Base-by-base conservation (phyloP, 2,113 vertebrate species). In the Pelmatolapia mariae region DNA sequence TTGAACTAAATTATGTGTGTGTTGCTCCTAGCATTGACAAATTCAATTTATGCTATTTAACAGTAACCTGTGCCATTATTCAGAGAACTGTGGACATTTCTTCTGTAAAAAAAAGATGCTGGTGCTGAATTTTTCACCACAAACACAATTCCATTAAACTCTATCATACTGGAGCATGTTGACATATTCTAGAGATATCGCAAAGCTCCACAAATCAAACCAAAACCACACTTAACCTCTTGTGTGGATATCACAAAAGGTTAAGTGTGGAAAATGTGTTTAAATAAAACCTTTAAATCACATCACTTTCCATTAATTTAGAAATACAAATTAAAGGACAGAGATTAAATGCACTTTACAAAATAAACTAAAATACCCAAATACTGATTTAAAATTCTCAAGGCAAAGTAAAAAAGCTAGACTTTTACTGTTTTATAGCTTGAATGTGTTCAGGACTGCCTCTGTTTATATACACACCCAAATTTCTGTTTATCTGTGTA, bases 401-500 rank as follows among this genome's bases (percentile, higher is more conserved):
- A 73, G 38, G 1, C 38, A 24, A 73, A 73, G 22, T 26, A 26
- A 26, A 73, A 78, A 78, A 52, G 10, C 0, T 3, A 31, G 43
- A 29, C 26, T 33, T 52, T 78, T 50, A 78, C 7, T 6, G 53
- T n/a, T 52, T 52, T 50, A 78, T 18, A 5, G 53, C 4, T 22
- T 63, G 10, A 56, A 45, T 80, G 40, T 76, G 29, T 43, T 11
- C 43, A 76, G 33, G 19, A 15, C 43, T 52, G 54, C 9, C 31
- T 54, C 16, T 19, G 36, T 76, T 11, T 50, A 52, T 50, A 63
- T 36, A 86, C 43, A 40, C 31, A 47, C 47, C 4, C 2, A 22
- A 9, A 24, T 57, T 22, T 76, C 68, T 78, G 83, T 83, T 86
- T 38, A 68, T 78, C 22, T 18, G 38, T 89, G 50, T 94, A 99